A percentile compares a stretch with the other conserved stretches of the same genome.
Evolutionary conservation across 2,113 vertebrate genomes (phyloP).

Genomic region (Pelodiscus sinensis): DNA sequence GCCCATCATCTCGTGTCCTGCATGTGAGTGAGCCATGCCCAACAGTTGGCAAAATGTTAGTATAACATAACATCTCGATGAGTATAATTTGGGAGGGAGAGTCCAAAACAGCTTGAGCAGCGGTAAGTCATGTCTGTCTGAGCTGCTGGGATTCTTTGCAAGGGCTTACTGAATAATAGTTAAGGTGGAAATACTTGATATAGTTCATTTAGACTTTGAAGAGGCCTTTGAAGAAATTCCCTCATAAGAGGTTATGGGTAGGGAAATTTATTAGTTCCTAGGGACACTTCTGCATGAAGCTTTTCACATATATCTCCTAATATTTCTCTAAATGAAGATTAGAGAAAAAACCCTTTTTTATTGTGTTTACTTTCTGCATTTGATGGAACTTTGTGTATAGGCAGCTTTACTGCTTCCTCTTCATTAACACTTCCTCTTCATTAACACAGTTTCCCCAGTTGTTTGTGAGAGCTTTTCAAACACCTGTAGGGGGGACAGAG

Average conservation of each 20-base stretch:
- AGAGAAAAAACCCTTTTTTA: neutral
- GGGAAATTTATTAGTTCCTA: neutral
- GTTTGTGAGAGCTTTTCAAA: neutral
- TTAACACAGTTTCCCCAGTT: neutral
- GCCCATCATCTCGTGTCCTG: neutral
- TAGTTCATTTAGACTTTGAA: neutral
- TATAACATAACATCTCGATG: neutral
- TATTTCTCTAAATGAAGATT: neutral
- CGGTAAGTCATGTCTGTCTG: neutral
- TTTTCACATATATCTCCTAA: neutral
- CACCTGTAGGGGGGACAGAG: neutral
- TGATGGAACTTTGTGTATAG: neutral
- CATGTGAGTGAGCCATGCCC: neutral
- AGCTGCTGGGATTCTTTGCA: neutral
- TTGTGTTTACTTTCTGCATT: neutral
- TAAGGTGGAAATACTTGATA: neutral
- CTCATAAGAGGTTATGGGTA: neutral
- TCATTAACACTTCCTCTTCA: neutral
- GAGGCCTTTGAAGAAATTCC: neutral
- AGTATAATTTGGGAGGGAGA: neutral
- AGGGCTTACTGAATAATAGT: neutral
- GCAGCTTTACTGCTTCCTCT: rapidly evolving
- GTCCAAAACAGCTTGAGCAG: neutral
- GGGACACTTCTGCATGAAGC: neutral
- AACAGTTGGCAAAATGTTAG: no score